phyloP scores from a whole-genome alignment of 2,797 vertebrate genomes.

The Crocodylus rhombifer region DNA sequence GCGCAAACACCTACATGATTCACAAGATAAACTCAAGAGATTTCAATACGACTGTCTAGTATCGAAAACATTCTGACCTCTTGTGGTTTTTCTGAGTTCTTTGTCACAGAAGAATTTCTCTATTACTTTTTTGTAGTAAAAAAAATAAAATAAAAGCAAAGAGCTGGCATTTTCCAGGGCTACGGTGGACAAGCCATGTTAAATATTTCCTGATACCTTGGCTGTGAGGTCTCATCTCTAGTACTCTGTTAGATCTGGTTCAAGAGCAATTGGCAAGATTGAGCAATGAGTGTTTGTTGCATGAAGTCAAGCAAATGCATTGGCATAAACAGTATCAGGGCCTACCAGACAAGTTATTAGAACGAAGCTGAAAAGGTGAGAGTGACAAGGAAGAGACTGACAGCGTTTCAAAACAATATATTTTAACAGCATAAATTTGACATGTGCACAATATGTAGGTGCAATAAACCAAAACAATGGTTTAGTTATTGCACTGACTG shows the following conservation, averaged over 20 bases:
- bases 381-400: slow-evolving; percentile 44
- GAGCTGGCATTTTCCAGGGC: no score
- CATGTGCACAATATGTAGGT: not conserved
- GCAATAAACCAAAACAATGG: not conserved
- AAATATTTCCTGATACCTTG: not conserved
- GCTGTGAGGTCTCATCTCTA: not conserved
- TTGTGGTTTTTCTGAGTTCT: no score
- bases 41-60: no score
- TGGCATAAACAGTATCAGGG: not conserved
- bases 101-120: no score
- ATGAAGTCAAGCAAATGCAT: not conserved
- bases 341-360: slow-evolving; percentile 12
- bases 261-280: not conserved
- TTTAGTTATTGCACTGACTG: rapidly evolving
- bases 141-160: no score
- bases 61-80: no score
- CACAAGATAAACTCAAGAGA: no score
- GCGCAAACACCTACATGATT: no score
- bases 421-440: not conserved
- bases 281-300: not conserved
- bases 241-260: not conserved
- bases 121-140: no score
- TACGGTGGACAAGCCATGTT: no score
- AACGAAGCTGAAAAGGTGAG: not conserved
- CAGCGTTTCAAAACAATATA: not conserved